Percentiles rank a stretch among this genome's conserved stretches.
Conservation (phyloP, 2,888 invertebrate genomes). For the Strigamia crassipes region DNA sequence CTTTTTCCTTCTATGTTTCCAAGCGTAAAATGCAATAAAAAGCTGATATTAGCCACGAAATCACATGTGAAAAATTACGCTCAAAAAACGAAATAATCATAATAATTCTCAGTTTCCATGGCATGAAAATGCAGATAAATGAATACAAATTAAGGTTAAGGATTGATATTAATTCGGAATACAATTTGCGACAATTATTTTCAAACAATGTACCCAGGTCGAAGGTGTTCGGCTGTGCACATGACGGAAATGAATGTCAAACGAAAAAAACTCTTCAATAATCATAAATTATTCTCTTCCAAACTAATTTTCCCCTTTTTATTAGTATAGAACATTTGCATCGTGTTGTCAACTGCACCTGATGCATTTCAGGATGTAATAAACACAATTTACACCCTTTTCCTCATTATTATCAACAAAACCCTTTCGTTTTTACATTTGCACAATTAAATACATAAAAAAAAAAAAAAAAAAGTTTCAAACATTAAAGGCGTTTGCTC, state of each 20-base stretch:
- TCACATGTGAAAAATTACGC: background rate
- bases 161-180: background rate
- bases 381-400: background rate
- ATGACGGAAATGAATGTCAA: background rate
- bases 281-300: background rate
- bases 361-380: constrained; percentile 3
- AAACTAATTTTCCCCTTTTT: background rate
- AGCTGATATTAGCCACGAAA: constrained; percentile 24
- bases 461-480: background rate
- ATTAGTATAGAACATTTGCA: background rate
- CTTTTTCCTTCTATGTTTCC: constrained; percentile 6
- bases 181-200: too few species aligned
- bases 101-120: background rate
- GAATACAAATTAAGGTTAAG: background rate
- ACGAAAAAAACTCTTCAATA: background rate
- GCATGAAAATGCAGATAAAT: background rate
- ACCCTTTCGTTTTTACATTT: background rate
- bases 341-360: background rate
- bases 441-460: background rate
- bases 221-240: too few species aligned
- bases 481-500: background rate
- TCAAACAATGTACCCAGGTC: too few species aligned
- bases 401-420: background rate
- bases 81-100: background rate
- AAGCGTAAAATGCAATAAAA: constrained; percentile 27